These are phyloP conservation scores for Lysandra coridon DNA, from an alignment of 2,888 invertebrate genomes.

Conservation along the genomic window DNA sequence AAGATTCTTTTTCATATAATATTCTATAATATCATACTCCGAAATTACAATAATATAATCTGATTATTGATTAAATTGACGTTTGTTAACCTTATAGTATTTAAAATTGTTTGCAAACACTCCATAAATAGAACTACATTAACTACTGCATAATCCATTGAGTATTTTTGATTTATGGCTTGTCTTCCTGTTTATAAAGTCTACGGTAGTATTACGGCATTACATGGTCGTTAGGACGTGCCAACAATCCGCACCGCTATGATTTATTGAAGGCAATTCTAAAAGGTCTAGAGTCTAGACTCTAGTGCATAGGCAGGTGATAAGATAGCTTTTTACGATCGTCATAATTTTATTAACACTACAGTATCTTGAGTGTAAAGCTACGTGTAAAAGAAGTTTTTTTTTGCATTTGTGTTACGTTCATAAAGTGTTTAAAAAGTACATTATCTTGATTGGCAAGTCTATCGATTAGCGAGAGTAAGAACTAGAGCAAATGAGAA, in stretches of 20 bases:
- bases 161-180: neutral
- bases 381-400: no score
- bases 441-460: neutral
- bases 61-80: no score
- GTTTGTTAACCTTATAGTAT: no score
- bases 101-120: no score
- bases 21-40: no score
- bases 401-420: no score
- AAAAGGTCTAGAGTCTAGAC: neutral
- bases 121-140: no score
- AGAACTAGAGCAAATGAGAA: neutral
- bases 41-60: no score
- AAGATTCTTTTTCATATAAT: no score
- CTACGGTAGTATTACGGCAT: slow-evolving; percentile 4
- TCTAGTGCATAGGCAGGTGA: neutral
- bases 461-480: neutral
- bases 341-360: neutral
- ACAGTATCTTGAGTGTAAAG: no score
- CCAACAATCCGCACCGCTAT: neutral
- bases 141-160: neutral
- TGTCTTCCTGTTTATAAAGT: neutral
- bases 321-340: neutral
- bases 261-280: neutral
- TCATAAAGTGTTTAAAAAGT: neutral
- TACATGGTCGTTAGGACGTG: neutral